Evolutionary conservation across 2,797 vertebrate species (phyloP).

Genomic region (Halcyon smyrnensis): DNA sequence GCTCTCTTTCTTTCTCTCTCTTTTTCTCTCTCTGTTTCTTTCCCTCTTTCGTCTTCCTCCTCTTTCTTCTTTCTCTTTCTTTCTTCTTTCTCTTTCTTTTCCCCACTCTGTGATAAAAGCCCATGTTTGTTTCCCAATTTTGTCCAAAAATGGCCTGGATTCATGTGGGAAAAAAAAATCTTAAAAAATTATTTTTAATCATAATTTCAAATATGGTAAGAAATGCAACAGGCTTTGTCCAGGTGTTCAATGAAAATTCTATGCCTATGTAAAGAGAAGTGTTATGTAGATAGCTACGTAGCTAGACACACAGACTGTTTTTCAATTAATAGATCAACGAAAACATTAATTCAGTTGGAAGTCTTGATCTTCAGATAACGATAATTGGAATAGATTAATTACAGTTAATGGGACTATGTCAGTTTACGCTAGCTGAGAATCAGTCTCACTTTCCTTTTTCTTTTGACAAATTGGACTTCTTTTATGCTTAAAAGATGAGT

Average conservation of each 20-base stretch:
- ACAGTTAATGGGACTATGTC: not conserved
- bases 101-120: not conserved
- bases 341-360: not conserved
- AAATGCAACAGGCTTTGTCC: not conserved
- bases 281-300: not conserved
- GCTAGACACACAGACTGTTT: not conserved
- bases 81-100: no score
- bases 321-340: not conserved
- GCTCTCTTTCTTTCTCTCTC: no score
- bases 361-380: not conserved
- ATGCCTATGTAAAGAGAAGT: not conserved
- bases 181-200: not conserved
- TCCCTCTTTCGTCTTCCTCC: no score
- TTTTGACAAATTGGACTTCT: not conserved
- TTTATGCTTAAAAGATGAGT: not conserved
- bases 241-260: not conserved
- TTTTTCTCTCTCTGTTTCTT: no score
- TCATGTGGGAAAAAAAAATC: no score
- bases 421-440: not conserved
- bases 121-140: not conserved
- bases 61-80: no score
- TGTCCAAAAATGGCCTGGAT: not conserved
- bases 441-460: not conserved
- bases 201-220: not conserved
- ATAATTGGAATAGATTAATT: slow-evolving; percentile 1